Conservation (phyloP, 2,113 vertebrate species). For the Corythaixoides concolor region DNA sequence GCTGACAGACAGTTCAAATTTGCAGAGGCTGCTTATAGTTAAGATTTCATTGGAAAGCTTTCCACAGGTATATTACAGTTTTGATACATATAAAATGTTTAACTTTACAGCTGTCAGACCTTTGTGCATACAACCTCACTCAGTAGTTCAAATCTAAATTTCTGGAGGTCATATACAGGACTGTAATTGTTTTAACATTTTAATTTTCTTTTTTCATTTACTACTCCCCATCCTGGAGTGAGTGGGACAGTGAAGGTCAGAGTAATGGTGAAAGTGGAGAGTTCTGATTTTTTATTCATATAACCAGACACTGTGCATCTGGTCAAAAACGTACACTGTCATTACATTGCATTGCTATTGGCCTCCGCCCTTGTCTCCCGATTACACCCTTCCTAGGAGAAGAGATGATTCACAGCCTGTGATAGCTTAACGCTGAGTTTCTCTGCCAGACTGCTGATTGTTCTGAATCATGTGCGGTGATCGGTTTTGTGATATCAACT, state of each 20-base stretch:
- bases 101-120: conserved; percentile 54
- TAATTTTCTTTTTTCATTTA: conserved; percentile 38
- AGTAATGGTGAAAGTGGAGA: background rate
- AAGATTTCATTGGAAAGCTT: conserved; percentile 36
- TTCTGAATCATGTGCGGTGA: background rate
- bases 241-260: conserved; percentile 18
- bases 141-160: conserved; percentile 43
- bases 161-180: conserved; percentile 43
- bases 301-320: background rate
- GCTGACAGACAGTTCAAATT: conserved; percentile 46
- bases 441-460: background rate
- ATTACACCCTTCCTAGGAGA: background rate
- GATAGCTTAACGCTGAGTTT: background rate
- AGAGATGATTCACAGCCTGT: conserved; percentile 17
- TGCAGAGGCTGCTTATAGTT: conserved; percentile 46
- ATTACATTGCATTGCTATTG: background rate
- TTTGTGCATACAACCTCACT: conserved; percentile 4
- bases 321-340: background rate
- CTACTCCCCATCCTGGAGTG: background rate
- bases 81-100: background rate
- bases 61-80: background rate
- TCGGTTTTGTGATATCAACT: conserved; percentile 6
- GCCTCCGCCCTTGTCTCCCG: background rate
- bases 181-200: conserved; percentile 52
- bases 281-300: background rate